These are phyloP conservation scores for Pelobates fuscus DNA, from an alignment of 2,113 vertebrate genomes.

Conservation along the genomic window DNA sequence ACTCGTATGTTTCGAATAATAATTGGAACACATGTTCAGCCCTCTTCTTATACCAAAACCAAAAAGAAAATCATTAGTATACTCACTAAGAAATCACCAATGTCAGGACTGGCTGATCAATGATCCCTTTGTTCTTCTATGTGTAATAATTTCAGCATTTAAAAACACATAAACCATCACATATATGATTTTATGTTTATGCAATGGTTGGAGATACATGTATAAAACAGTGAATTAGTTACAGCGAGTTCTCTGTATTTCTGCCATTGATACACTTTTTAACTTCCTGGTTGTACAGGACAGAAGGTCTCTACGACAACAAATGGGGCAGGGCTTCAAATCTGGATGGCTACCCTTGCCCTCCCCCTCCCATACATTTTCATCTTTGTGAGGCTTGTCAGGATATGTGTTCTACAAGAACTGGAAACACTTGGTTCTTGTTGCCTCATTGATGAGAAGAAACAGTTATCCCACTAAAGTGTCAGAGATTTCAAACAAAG, in stretches of 20 bases:
- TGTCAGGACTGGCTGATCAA: background rate
- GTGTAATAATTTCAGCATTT: background rate
- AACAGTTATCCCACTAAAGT: no score
- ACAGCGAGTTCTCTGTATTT: background rate
- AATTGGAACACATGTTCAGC: no score
- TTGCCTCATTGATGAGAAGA: no score
- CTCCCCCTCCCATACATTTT: background rate
- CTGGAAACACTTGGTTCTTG: no score
- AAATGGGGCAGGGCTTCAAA: background rate
- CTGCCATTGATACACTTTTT: background rate
- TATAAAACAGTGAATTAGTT: background rate
- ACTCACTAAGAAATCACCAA: background rate
- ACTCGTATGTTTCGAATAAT: no score
- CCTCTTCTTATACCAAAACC: no score
- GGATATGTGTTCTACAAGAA: no score
- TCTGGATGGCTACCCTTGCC: no score
- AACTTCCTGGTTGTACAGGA: slow-evolving; percentile 31
- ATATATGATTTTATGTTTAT: background rate
- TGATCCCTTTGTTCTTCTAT: slow-evolving; percentile 27
- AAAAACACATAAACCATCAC: background rate
- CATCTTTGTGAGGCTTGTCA: no score
- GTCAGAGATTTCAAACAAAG: no score
- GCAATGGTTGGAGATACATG: background rate
- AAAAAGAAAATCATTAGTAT: background rate
- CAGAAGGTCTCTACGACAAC: background rate